These are phyloP conservation scores for Heliconius cydno DNA, from an alignment of 2,888 invertebrate species.

Conservation along the genomic window DNA sequence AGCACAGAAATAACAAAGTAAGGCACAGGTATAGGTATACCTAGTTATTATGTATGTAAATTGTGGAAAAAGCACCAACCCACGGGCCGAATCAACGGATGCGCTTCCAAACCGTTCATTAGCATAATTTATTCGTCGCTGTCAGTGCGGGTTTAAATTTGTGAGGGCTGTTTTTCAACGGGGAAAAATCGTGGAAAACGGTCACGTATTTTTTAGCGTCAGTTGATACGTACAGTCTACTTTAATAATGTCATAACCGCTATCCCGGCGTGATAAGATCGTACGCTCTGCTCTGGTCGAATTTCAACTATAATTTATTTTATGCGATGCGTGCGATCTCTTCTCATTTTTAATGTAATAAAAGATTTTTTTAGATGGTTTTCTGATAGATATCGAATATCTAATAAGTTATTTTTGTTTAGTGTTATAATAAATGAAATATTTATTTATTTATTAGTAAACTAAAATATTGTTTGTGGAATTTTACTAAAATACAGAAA, in stretches of 20 bases:
- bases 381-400: neutral
- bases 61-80: conserved; percentile 65
- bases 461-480: neutral
- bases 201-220: conserved; percentile 80
- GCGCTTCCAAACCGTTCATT: conserved; percentile 80
- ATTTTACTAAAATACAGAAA: neutral
- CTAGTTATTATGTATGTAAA: conserved; percentile 72
- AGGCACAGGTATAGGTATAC: conserved; percentile 45
- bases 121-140: conserved; percentile 81
- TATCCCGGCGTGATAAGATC: conserved; percentile 66
- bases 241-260: conserved; percentile 80
- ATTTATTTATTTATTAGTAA: neutral
- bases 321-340: conserved; percentile 70
- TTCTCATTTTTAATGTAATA: conserved; percentile 30
- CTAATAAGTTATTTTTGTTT: neutral
- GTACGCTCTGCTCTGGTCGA: conserved; percentile 65
- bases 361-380: neutral
- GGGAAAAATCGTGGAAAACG: conserved; percentile 73
- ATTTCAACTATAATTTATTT: conserved; percentile 74
- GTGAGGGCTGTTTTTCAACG: conserved; percentile 76
- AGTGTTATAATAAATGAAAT: neutral
- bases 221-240: conserved; percentile 64
- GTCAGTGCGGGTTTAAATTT: conserved; percentile 80
- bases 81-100: conserved; percentile 75
- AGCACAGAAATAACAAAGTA: conserved; percentile 35